Evolutionary conservation across 2,888 invertebrate species (phyloP).

Genomic region (Folsomia manolachei): DNA sequence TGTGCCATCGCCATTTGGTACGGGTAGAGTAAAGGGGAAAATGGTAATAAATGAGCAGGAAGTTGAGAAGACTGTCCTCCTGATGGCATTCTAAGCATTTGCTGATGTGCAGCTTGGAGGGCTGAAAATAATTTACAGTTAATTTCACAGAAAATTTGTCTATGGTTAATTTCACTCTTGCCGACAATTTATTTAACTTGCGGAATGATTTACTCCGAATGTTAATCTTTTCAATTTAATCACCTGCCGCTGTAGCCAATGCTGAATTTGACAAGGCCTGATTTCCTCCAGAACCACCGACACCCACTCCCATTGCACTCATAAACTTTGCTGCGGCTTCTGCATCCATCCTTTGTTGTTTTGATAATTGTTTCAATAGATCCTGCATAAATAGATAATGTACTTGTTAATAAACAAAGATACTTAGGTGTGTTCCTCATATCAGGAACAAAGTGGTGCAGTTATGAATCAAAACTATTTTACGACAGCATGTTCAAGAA

Average conservation of each 20-base stretch:
- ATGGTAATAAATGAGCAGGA: slow-evolving; percentile 85
- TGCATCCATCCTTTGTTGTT: slow-evolving; percentile 49
- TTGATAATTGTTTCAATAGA: slow-evolving; percentile 46
- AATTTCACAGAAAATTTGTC: too few species aligned
- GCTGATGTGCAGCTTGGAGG: slow-evolving; percentile 65
- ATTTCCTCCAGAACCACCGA: slow-evolving; percentile 39
- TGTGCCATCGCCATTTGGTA: slow-evolving; percentile 72
- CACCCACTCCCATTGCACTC: slow-evolving; percentile 49
- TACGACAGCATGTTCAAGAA: not conserved
- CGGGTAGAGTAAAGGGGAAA: slow-evolving; percentile 81
- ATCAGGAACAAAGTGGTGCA: not conserved
- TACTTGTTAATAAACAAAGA: too few species aligned
- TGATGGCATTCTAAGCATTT: slow-evolving; percentile 69
- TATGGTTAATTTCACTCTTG: too few species aligned
- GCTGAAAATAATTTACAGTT: too few species aligned
- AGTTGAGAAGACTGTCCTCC: slow-evolving; percentile 61
- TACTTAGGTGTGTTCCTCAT: not conserved
- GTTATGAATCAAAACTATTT: too few species aligned
- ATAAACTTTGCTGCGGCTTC: slow-evolving; percentile 50
- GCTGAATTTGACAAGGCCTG: slow-evolving; percentile 56
- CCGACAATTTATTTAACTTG: too few species aligned
- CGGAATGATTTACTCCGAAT: too few species aligned
- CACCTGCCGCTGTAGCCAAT: slow-evolving; percentile 76
- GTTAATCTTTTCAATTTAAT: too few species aligned
- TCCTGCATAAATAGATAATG: slow-evolving; percentile 24